phyloP scores from a whole-genome alignment of 2,797 vertebrate genomes.

The Helicolenus hilgendorfi region DNA sequence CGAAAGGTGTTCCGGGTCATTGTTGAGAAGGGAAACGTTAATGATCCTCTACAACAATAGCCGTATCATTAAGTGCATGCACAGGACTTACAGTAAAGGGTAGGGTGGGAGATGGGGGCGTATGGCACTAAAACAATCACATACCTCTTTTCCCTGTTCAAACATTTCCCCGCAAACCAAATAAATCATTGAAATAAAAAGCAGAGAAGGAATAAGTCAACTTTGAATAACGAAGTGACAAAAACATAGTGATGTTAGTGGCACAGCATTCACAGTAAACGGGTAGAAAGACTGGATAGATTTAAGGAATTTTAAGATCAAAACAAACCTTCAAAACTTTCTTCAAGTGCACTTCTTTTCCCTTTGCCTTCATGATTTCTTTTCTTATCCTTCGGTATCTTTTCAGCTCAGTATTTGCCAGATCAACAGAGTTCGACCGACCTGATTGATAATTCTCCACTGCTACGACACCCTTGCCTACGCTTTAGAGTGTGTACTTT shows the following conservation, averaged over 20 bases:
- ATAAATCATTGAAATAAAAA: slow-evolving; percentile 91
- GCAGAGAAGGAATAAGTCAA: slow-evolving; percentile 94
- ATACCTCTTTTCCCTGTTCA: slow-evolving; percentile 99
- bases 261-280: slow-evolving; percentile 22
- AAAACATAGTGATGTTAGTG: slow-evolving; percentile 1
- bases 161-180: slow-evolving; percentile 94
- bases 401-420: not conserved
- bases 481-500: slow-evolving; percentile 1
- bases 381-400: not conserved
- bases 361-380: not conserved
- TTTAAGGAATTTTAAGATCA: not conserved
- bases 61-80: slow-evolving; percentile 73
- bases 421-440: not conserved
- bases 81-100: slow-evolving; percentile 69
- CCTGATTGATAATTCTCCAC: not conserved
- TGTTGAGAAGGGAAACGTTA: slow-evolving; percentile 45
- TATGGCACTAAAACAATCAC: slow-evolving; percentile 89
- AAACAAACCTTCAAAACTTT: not conserved
- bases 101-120: slow-evolving; percentile 88
- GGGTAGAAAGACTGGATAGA: not conserved
- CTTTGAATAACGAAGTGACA: slow-evolving; percentile 66
- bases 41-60: slow-evolving; percentile 66
- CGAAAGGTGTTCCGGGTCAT: slow-evolving; percentile 42
- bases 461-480: not conserved
- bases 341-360: not conserved